Evolutionary conservation across 1,140 invertebrate species (phyloP), one percentile per base, ranked within the genome.

Genomic region (Anastrepha ludens): DNA sequence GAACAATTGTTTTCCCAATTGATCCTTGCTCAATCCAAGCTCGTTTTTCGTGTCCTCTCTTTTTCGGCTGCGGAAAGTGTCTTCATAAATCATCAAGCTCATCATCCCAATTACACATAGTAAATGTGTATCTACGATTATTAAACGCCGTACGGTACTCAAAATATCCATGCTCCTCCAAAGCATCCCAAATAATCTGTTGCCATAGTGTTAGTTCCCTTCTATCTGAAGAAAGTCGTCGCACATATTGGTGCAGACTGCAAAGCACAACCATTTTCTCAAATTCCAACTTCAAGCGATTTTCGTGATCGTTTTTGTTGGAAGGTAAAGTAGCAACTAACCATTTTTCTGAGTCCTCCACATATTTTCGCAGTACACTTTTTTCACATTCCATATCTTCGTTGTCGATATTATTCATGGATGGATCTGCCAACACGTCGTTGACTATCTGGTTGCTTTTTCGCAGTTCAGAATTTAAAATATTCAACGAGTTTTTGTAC

Each of bases 291-390:
- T 50, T 20, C 2, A 78, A 78, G 5, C 70, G 70, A 78, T 78
- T 78, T n/a, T 78, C 44, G n/a, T 78, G 47, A 50, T 78, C 70
- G 50, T 78, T 78, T 50, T 78, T 47, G 2, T 78, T 39, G 70
- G 70, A 44, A 15, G 70, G 70, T 17, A 78, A 9, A 50, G n/a
- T 44, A 3, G 47, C 17, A 0, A 55, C 7, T 78, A 78, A 20
- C 0, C 47, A 39, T 8, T 78, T 44, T n/a, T 78, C 50, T 5
- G 70, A 78, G 2, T 78, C 47, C 9, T 50, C 50, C 15, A 78
- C 70, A 78, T 50, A 78, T 78, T 78, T 78, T 17, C 17, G 3
- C 55, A 78, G 70, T 78, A 50, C 44, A 20, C 15, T 50, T 78
- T 20, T 78, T 55, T 78, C 70, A 3, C 50, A 11, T 39, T 78